Percentiles rank a stretch among this genome's conserved stretches.
These are phyloP conservation scores for Watsonalla cultraria DNA, from an alignment of 2,888 invertebrate species.

Conservation along the genomic window DNA sequence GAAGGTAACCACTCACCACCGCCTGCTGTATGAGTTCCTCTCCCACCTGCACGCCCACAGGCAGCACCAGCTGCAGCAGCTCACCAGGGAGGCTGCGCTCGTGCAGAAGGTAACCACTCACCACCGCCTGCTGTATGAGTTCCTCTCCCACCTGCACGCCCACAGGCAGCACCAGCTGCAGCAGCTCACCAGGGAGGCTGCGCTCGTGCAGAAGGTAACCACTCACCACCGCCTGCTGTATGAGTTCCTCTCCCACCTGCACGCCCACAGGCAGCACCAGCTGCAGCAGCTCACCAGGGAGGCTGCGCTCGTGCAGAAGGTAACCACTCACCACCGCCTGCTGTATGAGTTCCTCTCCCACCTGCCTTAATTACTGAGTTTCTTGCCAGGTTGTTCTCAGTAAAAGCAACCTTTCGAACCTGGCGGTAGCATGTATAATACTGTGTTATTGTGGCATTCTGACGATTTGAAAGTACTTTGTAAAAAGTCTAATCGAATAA, in stretches of 20 bases:
- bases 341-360: too few species aligned
- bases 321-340: slow-evolving; percentile 42
- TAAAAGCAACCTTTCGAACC: too few species aligned
- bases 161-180: slow-evolving; percentile 79
- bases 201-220: slow-evolving; percentile 77
- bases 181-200: slow-evolving; percentile 80
- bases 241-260: slow-evolving; percentile 85
- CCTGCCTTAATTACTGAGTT: too few species aligned
- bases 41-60: slow-evolving; percentile 86
- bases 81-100: slow-evolving; percentile 82
- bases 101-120: slow-evolving; percentile 61
- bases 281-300: slow-evolving; percentile 79
- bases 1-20: slow-evolving; percentile 24
- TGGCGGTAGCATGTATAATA: too few species aligned
- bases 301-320: slow-evolving; percentile 82
- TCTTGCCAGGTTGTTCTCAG: too few species aligned
- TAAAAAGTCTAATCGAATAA: too few species aligned
- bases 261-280: slow-evolving; percentile 80
- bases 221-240: slow-evolving; percentile 51
- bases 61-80: slow-evolving; percentile 76
- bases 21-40: too few species aligned
- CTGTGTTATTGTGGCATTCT: too few species aligned
- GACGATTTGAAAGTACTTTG: too few species aligned
- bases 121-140: too few species aligned
- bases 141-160: slow-evolving; percentile 84